Evolutionary conservation across 2,113 vertebrate species (phyloP).

Genomic region (Axis porcinus): DNA sequence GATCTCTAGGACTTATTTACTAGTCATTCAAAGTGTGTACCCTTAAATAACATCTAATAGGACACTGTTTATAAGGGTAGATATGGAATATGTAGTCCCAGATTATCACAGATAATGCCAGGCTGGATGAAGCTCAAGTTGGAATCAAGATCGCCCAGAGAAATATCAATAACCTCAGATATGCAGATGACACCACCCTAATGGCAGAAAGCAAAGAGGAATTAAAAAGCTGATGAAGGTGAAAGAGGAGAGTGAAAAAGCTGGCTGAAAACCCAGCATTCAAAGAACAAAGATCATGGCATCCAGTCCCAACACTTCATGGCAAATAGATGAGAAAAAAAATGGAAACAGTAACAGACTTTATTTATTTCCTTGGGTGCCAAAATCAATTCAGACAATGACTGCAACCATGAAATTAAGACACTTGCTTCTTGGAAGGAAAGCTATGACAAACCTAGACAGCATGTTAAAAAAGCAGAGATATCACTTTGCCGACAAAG

Average conservation of each 20-base stretch:
- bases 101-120: background rate
- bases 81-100: background rate
- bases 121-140: background rate
- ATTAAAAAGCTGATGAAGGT: too few species aligned
- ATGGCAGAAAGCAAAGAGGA: too few species aligned
- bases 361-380: background rate
- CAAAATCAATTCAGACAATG: background rate
- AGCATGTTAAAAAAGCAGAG: background rate
- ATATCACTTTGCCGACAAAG: background rate
- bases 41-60: background rate
- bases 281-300: background rate
- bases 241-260: too few species aligned
- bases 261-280: too few species aligned
- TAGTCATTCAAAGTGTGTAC: background rate
- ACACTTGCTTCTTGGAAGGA: background rate
- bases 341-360: background rate
- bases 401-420: background rate
- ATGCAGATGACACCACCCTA: too few species aligned
- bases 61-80: background rate
- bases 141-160: background rate
- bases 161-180: too few species aligned
- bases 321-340: background rate
- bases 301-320: background rate
- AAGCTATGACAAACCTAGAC: background rate
- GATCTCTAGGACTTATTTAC: background rate